Conservation (phyloP, 2,888 invertebrate genomes). For the Gibbula magus region DNA sequence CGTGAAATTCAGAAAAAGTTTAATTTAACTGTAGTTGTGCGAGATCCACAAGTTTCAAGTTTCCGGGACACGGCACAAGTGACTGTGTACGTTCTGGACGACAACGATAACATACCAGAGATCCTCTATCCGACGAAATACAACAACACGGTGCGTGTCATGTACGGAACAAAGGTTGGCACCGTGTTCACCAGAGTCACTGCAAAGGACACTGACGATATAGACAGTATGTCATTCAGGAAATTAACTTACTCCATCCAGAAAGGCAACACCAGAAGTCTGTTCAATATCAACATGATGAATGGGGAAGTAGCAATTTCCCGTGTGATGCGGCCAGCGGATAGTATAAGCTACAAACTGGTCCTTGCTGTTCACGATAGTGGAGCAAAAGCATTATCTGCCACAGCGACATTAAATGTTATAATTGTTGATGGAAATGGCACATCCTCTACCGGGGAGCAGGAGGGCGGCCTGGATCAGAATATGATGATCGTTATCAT, state of each 20-base stretch:
- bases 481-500: slow-evolving; percentile 63
- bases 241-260: slow-evolving; percentile 78
- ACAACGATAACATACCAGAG: slow-evolving; percentile 93
- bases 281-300: slow-evolving; percentile 75
- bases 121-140: slow-evolving; percentile 60
- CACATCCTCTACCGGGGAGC: slow-evolving; percentile 36
- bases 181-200: slow-evolving; percentile 79
- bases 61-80: slow-evolving; percentile 90
- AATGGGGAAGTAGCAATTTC: slow-evolving; percentile 73
- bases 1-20: slow-evolving; percentile 89
- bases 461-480: slow-evolving; percentile 37
- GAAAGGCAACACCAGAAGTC: slow-evolving; percentile 77
- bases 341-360: slow-evolving; percentile 53
- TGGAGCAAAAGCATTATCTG: slow-evolving; percentile 52
- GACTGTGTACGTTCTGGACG: slow-evolving; percentile 94
- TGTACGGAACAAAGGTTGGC: slow-evolving; percentile 59
- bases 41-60: slow-evolving; percentile 81
- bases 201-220: slow-evolving; percentile 94
- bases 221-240: slow-evolving; percentile 78
- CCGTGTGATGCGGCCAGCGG: slow-evolving; percentile 50
- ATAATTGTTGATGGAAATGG: slow-evolving; percentile 52
- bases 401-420: slow-evolving; percentile 48
- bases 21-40: slow-evolving; percentile 88
- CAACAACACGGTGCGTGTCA: slow-evolving; percentile 63
- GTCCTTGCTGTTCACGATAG: slow-evolving; percentile 61